Percentiles rank a stretch among this genome's conserved stretches.
phyloP scores from a whole-genome alignment of 2,888 invertebrate genomes.

The Ferrisia virgata region DNA sequence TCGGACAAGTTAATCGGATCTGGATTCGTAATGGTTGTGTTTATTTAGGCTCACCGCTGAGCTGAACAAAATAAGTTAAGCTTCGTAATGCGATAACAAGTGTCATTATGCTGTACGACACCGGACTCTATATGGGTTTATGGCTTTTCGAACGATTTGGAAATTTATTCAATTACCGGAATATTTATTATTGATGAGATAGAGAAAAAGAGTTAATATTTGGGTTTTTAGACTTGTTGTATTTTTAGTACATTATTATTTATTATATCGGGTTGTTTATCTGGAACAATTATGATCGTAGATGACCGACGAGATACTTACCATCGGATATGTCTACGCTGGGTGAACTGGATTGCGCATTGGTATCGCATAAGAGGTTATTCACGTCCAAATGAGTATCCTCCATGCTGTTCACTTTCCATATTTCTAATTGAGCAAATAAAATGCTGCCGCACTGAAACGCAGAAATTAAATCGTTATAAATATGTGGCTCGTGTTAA shows the following conservation, averaged over 20 bases:
- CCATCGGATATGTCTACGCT: conserved; percentile 56
- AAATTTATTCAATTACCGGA: not conserved
- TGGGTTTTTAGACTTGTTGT: not conserved
- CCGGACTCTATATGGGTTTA: not conserved
- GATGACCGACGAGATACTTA: not conserved
- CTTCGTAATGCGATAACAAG: not conserved
- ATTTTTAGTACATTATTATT: not conserved
- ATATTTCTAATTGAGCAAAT: conserved; percentile 84
- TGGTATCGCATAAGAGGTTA: conserved; percentile 49
- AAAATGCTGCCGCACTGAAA: conserved; percentile 76
- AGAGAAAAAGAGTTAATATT: not conserved
- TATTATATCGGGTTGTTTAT: no score
- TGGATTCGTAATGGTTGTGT: not conserved
- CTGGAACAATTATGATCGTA: no score
- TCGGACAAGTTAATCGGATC: not conserved
- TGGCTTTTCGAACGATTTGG: not conserved
- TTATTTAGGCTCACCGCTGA: not conserved
- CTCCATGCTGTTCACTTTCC: conserved; percentile 76
- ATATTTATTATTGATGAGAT: no score
- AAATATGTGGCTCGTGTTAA: not conserved
- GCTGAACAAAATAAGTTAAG: not conserved
- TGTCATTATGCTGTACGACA: no score
- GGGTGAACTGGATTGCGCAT: conserved; percentile 49
- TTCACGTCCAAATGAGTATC: conserved; percentile 55
- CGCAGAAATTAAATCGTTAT: conserved; percentile 46